A percentile compares a stretch with the other conserved stretches of the same genome.
Conservation (phyloP, 1,140 invertebrate genomes). For the Drosophila simulans region DNA sequence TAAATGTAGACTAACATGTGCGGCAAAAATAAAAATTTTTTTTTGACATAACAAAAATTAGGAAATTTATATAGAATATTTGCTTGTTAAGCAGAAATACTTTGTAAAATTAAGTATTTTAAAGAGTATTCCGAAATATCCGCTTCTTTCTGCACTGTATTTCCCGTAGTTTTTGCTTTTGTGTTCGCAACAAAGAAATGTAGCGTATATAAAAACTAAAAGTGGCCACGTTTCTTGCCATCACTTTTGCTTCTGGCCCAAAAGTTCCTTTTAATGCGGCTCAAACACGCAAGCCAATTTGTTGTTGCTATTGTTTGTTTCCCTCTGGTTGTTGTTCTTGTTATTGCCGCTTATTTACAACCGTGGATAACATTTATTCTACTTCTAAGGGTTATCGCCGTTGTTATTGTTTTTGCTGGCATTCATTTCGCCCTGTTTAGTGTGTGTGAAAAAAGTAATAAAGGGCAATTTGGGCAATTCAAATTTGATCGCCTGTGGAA, state of each 20-base stretch:
- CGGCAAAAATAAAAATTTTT: no score
- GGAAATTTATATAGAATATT: no score
- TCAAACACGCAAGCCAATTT: conserved; percentile 75
- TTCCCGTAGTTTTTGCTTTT: neutral
- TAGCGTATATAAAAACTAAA: conserved; percentile 52
- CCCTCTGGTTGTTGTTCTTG: neutral
- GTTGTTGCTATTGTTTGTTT: conserved; percentile 47
- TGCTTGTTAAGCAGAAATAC: no score
- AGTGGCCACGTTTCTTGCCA: conserved; percentile 48
- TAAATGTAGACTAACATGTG: no score
- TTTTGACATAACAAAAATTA: no score
- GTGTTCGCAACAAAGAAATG: conserved; percentile 39
- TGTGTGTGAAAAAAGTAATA: conserved; percentile 83
- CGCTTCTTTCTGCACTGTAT: neutral
- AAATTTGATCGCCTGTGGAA: conserved; percentile 46
- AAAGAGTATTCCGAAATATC: conserved; percentile 5
- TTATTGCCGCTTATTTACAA: conserved; percentile 34
- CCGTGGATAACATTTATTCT: conserved; percentile 46
- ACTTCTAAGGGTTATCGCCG: conserved; percentile 10
- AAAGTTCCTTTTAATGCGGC: conserved; percentile 58
- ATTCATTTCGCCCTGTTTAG: conserved; percentile 50
- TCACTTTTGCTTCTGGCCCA: conserved; percentile 36
- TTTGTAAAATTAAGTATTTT: neutral
- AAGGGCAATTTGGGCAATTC: conserved; percentile 79
- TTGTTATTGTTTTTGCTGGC: conserved; percentile 11